Base-by-base conservation (phyloP, 2,113 vertebrate species). In the Loxodonta africana region DNA sequence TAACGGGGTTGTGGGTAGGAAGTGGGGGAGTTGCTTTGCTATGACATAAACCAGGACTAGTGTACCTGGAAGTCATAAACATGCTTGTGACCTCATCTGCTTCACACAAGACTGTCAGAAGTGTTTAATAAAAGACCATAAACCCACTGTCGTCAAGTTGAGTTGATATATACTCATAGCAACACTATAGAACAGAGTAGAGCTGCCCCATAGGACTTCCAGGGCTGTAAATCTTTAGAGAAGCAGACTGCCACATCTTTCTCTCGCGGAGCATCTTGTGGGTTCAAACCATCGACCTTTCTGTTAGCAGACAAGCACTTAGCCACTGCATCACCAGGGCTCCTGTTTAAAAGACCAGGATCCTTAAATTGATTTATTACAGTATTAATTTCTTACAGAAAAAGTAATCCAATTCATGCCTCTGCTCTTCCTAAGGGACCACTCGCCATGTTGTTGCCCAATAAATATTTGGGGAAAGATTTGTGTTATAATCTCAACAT, bases 351-450 rank as follows among this genome's bases (percentile, higher is more conserved):
- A 97, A 95, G 60, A 93, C 77, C 53, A 88, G n/a, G 69, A 33
- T 95, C 71, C 65, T 51, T 77, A 82, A 84, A 87, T 48, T 53
- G 53, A 96, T 90, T 92, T 23, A 69, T 71, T 57, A 48, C n/a
- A 77, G 25, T 88, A 80, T 94, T 97, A 82, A 93, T 94, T 95
- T 97, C 96, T 94, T 82, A 95, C 2, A 95, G 76, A 37, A 84
- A 74, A 95, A 88, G 73, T 65, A 82, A 94, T 90, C 83, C 48
- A 57, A 12, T n/a, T 92, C 76, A 12, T 48, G 60, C 6, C 63
- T 63, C 83, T 41, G 18, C 8, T 90, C 65, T 86, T 87, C 87
- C 84, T 71, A 41, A 88, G 84, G 87, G 90, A 60, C 53, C 20
- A 94, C 28, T 85, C 53, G 15, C 60, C 83, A 6, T n/a, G 11